Conservation (phyloP, 2,888 invertebrate species). For the Ceraclea dissimilis region DNA sequence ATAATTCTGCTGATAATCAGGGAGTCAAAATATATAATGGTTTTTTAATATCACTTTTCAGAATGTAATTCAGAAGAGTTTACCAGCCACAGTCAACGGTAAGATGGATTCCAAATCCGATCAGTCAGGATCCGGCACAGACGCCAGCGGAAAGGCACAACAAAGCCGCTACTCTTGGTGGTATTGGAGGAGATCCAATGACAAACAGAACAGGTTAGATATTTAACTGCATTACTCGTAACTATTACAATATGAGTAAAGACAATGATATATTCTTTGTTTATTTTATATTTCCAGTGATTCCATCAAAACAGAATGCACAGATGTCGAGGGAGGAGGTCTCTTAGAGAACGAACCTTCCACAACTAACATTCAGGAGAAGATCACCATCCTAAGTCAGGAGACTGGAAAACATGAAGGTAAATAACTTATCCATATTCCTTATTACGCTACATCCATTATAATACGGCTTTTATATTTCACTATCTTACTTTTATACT, state of each 20-base stretch:
- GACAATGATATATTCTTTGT: neutral
- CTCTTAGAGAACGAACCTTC: conserved; percentile 11
- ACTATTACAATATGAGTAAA: too few relatives aligned
- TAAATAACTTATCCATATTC: too few relatives aligned
- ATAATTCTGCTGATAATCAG: neutral
- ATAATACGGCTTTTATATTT: too few relatives aligned
- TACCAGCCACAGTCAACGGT: conserved; percentile 31
- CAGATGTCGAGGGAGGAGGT: neutral
- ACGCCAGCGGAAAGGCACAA: conserved; percentile 33
- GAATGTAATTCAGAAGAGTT: neutral
- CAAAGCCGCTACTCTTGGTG: conserved; percentile 52
- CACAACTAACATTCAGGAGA: conserved; percentile 13
- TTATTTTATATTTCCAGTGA: neutral
- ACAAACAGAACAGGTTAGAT: conserved; percentile 18
- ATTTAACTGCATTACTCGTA: neutral
- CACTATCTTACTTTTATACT: too few relatives aligned
- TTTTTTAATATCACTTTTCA: neutral
- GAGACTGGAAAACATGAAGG: too few relatives aligned
- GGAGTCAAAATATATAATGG: neutral
- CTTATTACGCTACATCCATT: too few relatives aligned
- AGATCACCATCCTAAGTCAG: conserved; percentile 1
- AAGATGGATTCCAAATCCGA: conserved; percentile 10
- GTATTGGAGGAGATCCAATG: conserved; percentile 55
- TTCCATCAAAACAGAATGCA: too few relatives aligned
- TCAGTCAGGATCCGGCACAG: conserved; percentile 4